phyloP scores from a whole-genome alignment of 2,113 vertebrate species.

The Xiphophorus hellerii region DNA sequence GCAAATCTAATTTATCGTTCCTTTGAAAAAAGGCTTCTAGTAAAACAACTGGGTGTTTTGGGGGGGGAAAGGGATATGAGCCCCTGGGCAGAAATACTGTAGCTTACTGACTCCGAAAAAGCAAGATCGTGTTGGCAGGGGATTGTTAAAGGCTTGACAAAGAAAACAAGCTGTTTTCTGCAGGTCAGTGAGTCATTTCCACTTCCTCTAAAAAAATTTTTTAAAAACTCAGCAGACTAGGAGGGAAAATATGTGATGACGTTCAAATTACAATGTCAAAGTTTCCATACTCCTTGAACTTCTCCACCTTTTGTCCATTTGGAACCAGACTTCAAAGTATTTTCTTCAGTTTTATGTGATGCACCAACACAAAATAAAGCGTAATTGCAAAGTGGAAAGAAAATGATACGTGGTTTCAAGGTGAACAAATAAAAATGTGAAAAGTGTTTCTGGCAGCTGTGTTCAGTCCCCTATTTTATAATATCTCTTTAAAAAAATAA shows the following conservation, averaged over 20 bases:
- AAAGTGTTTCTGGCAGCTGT: too few species aligned
- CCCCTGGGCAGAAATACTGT: slow-evolving; percentile 52
- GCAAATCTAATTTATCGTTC: slow-evolving; percentile 62
- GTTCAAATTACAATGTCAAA: not conserved
- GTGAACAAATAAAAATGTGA: too few species aligned
- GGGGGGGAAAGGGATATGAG: slow-evolving; percentile 39
- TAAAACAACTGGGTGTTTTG: slow-evolving; percentile 45
- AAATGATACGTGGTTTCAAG: too few species aligned
- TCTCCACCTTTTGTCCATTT: too few species aligned
- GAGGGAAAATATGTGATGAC: not conserved
- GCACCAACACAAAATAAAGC: too few species aligned
- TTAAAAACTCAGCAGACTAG: not conserved
- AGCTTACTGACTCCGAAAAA: slow-evolving; percentile 14
- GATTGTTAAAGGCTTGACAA: slow-evolving; percentile 53
- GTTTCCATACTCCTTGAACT: too few species aligned
- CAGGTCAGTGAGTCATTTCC: not conserved
- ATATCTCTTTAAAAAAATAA: too few species aligned
- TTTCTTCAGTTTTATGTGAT: too few species aligned
- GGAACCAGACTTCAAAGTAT: too few species aligned
- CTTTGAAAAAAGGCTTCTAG: slow-evolving; percentile 58
- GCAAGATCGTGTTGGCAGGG: slow-evolving; percentile 2
- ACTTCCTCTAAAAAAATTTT: not conserved
- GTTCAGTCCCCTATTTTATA: too few species aligned
- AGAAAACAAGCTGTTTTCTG: slow-evolving; percentile 23
- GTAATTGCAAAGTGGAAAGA: too few species aligned